Evolutionary conservation across 2,888 invertebrate species (phyloP).

Genomic region (Cotesia congregata): DNA sequence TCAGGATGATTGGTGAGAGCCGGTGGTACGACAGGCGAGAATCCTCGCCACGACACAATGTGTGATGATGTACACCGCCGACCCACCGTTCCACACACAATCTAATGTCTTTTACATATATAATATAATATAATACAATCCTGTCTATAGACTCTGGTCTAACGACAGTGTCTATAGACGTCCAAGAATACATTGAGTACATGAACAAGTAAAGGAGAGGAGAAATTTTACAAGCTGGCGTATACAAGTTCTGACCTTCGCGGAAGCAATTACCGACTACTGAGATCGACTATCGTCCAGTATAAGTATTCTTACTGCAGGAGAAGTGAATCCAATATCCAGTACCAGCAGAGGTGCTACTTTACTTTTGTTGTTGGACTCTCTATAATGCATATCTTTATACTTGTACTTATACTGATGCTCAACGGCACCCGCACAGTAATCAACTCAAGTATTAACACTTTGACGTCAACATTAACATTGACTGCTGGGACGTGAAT

Average conservation of each 20-base stretch:
- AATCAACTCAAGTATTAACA: slow-evolving; percentile 31
- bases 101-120: neutral
- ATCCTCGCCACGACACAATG: slow-evolving; percentile 20
- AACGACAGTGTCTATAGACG: neutral
- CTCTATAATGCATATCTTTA: slow-evolving; percentile 30
- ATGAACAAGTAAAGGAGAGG: slow-evolving; percentile 23
- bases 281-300: slow-evolving; percentile 41
- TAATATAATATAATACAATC: neutral
- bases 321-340: slow-evolving; percentile 31
- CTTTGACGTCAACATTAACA: neutral
- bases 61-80: slow-evolving; percentile 14
- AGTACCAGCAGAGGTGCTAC: neutral
- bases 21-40: slow-evolving; percentile 30
- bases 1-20: slow-evolving; percentile 36
- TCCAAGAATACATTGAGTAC: slow-evolving; percentile 10
- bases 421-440: slow-evolving; percentile 30
- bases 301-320: slow-evolving; percentile 48
- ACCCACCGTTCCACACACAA: slow-evolving; percentile 9
- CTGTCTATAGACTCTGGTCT: neutral
- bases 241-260: slow-evolving; percentile 44
- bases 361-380: slow-evolving; percentile 20
- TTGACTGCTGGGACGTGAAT: neutral
- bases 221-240: slow-evolving; percentile 47
- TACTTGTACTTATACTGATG: no score
- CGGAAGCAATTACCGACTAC: slow-evolving; percentile 48